Conservation (phyloP, 2,888 invertebrate genomes). For the Ichneumon xanthorius region DNA sequence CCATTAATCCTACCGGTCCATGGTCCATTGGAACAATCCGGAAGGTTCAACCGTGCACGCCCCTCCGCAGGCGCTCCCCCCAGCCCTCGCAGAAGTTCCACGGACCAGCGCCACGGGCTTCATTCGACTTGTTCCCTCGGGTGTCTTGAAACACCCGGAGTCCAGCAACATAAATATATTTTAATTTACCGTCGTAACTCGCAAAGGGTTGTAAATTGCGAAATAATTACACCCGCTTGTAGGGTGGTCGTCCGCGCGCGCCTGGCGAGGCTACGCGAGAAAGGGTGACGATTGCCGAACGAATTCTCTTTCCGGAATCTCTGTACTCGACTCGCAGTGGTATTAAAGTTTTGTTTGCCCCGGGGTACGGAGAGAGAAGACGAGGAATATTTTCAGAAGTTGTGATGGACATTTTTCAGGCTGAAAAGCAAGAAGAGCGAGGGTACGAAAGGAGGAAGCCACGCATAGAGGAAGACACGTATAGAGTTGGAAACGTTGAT, state of each 20-base stretch:
- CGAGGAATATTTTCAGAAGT: constrained; percentile 67
- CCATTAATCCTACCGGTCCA: constrained; percentile 57
- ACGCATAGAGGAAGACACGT: no score
- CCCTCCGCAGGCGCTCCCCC: not conserved
- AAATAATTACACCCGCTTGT: constrained; percentile 79
- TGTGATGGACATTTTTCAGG: constrained; percentile 62
- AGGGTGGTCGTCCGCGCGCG: constrained; percentile 33
- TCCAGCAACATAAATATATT: constrained; percentile 79
- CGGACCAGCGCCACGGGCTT: constrained; percentile 25
- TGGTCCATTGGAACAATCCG: constrained; percentile 56
- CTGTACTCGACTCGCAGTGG: constrained; percentile 69
- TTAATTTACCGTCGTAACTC: constrained; percentile 78
- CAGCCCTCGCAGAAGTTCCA: constrained; percentile 34
- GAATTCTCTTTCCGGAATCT: constrained; percentile 55
- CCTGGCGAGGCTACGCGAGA: constrained; percentile 63
- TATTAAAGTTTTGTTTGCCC: constrained; percentile 73
- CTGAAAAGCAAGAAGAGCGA: constrained; percentile 30
- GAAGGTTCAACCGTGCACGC: constrained; percentile 47
- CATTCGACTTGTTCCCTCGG: constrained; percentile 70
- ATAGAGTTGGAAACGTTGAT: constrained; percentile 23
- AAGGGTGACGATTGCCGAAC: constrained; percentile 61
- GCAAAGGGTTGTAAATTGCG: constrained; percentile 80
- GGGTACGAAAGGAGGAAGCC: constrained; percentile 7
- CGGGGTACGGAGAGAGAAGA: constrained; percentile 64
- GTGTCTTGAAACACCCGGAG: constrained; percentile 75